Evolutionary conservation across 1,140 invertebrate genomes (phyloP), one percentile per base, ranked within the genome.

Genomic region (Aphidius gifuensis): DNA sequence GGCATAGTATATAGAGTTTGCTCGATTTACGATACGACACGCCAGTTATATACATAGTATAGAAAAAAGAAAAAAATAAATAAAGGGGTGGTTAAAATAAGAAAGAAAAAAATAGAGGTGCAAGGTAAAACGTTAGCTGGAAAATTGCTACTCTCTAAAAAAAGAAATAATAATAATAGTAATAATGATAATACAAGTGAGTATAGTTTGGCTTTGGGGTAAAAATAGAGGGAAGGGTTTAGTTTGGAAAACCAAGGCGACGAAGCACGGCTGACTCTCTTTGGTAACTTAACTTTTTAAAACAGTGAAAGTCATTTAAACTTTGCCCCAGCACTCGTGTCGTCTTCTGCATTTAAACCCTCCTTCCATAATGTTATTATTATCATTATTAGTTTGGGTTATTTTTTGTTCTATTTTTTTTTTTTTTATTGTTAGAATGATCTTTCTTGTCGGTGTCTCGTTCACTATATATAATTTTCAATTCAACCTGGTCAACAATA

Each of bases 271-370:
- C 21, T 56, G 60, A 69, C 61, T 71, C 68, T 69, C 71, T 69
- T 69, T 66, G 68, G 70, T 69, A 71, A 73, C 67, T 69, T 60
- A 75, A 75, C 70, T 76, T 76, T 75, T 75, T 67, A 76, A 75
- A 76, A 75, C 74, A 76, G 74, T 75, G 72, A 74, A 76, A 76
- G 74, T 76, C 74, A 76, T 76, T 76, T 75, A 74, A 76, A 76
- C 65, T 76, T 76, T 69, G 70, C 68, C 55, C 66, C 63, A 58
- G 61, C 69, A 58, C 64, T 65, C 65, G 67, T 66, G 65, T 74
- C 68, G 66, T 71, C 67, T 70, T 67, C 58, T 65, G 70, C 66
- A 70, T 71, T 74, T 74, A 68, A 66, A 61, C 48, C 69, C 62
- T 66, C 65, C 60, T 60, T 62, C 23, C 2, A 32, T 32, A 32